Conservation (phyloP, 1,140 invertebrate genomes). For the Hyphantria cunea region DNA sequence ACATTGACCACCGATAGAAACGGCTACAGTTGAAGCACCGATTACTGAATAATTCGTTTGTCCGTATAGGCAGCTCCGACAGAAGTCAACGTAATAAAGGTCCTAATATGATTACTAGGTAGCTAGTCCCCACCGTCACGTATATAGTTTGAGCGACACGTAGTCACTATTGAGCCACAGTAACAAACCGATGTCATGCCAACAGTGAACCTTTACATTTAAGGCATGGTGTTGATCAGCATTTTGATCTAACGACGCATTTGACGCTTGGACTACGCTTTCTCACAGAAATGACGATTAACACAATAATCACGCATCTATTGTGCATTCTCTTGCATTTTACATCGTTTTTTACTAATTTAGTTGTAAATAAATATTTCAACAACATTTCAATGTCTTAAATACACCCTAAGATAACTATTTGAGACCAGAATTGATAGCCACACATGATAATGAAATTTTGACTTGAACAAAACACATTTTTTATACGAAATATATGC, state of each 20-base stretch:
- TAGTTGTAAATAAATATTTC: conserved; percentile 29
- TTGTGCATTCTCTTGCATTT: conserved; percentile 36
- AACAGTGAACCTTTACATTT: conserved; percentile 42
- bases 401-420: too few relatives aligned
- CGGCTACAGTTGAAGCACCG: not conserved
- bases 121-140: conserved; percentile 36
- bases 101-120: conserved; percentile 41
- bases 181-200: conserved; percentile 68
- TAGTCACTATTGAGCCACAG: conserved; percentile 16
- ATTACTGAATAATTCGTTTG: conserved; percentile 14
- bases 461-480: too few relatives aligned
- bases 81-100: conserved; percentile 31
- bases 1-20: too few relatives aligned
- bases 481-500: too few relatives aligned
- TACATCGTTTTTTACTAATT: conserved; percentile 31
- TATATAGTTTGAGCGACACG: conserved; percentile 8
- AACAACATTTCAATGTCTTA: too few relatives aligned
- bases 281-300: conserved; percentile 36
- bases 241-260: conserved; percentile 61
- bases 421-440: too few relatives aligned
- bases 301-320: conserved; percentile 33
- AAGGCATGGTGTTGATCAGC: conserved; percentile 73
- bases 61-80: conserved; percentile 36
- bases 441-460: too few relatives aligned
- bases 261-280: conserved; percentile 34